Evolutionary conservation across 2,113 vertebrate genomes (phyloP), one percentile per base, ranked within the genome.

Genomic region (Aegotheles bennettii): DNA sequence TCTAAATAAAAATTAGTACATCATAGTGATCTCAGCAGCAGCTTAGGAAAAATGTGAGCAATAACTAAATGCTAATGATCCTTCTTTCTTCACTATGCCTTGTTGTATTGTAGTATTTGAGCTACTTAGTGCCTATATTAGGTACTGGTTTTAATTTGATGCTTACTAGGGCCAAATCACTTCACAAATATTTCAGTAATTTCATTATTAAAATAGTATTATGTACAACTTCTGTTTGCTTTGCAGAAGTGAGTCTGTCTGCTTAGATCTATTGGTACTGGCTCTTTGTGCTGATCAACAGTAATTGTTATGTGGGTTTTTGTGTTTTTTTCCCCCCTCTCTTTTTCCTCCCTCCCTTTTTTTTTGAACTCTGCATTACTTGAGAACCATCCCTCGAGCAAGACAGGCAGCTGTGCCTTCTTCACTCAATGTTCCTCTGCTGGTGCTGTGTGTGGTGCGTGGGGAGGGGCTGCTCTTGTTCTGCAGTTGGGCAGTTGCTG

Each of bases 281-380:
- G 7, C 4, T 68, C 18, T 21, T 54, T 43, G 36, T 51, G n/a
- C 24, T 60, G 80, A 45, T 2, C 40, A 60, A 28, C 47, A 74
- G 19, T 33, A 64, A 63, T 36, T 43, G 4, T 53, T 60, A 0
- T 0, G 10, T 42, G 33, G 2, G 6, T 59, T 90, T 68, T 63
- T 28, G 61, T 10, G 0, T 20, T 9, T 11, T 12, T 20, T 20
- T 6, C 48, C 48, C 47, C 2, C 3, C 5, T 14, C 7, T 7
- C 5, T 29, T 65, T 79, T 65, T 21, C 31, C 16, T 42, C 7
- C 9, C 16, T 29, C 9, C 3, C 9, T 6, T 29, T 13, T 9
- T 54, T 48, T 60, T 53, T 54, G 5, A 20, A 26, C 8, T 47
- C 35, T 60, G 12, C 13, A 11, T 18, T 61, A 63, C 29, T 71